Evolutionary conservation across 2,797 vertebrate species (phyloP).

Genomic region (Malurus leucopterus): DNA sequence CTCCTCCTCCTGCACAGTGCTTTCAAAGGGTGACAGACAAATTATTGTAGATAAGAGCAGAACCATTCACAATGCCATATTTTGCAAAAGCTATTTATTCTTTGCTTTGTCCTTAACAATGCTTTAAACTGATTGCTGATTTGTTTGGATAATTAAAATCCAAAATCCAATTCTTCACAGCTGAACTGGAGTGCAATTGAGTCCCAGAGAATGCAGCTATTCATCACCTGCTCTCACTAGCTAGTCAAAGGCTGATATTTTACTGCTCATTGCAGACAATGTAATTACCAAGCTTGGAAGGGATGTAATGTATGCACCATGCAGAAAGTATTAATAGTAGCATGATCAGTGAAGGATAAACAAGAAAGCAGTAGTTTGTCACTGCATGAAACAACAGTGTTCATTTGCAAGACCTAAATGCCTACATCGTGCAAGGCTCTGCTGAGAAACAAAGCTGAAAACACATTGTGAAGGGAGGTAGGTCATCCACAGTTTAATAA

Average conservation of each 20-base stretch:
- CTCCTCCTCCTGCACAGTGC: neutral
- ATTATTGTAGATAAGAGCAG: neutral
- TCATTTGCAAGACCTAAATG: neutral
- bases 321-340: neutral
- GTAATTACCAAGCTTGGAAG: neutral
- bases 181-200: neutral
- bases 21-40: neutral
- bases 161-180: neutral
- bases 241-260: neutral
- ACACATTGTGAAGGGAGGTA: neutral
- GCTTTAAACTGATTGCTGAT: neutral
- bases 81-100: neutral
- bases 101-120: neutral
- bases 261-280: neutral
- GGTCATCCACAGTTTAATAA: neutral
- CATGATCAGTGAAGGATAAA: neutral
- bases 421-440: too few relatives aligned
- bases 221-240: neutral
- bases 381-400: neutral
- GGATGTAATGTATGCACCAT: neutral
- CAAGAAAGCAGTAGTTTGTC: neutral
- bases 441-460: neutral
- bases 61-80: neutral
- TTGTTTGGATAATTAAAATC: constrained; percentile 14
- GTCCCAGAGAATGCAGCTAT: neutral